Evolutionary conservation across 2,888 invertebrate species (phyloP).

Genomic region (Lomographa bimaculata): DNA sequence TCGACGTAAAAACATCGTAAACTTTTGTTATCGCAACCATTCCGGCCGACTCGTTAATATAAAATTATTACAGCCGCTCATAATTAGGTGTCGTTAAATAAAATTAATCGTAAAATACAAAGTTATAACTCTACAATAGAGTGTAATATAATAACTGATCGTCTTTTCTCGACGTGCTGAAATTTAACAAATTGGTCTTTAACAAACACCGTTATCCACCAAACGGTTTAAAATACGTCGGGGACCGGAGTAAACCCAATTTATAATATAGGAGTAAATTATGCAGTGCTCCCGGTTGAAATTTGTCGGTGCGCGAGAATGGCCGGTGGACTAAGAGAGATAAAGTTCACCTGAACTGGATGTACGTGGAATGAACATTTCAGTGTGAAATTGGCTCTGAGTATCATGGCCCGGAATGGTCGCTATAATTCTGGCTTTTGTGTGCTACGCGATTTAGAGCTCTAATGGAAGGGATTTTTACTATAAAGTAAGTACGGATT

Average conservation of each 20-base stretch:
- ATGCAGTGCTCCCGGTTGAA: conserved; percentile 57
- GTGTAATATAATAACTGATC: conserved; percentile 36
- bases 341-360: conserved; percentile 42
- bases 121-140: conserved; percentile 39
- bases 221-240: conserved; percentile 56
- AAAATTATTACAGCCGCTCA: conserved; percentile 29
- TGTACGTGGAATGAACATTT: conserved; percentile 7
- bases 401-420: conserved; percentile 5
- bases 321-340: conserved; percentile 32
- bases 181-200: conserved; percentile 55
- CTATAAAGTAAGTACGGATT: no score
- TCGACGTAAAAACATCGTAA: conserved; percentile 34
- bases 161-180: conserved; percentile 44
- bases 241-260: conserved; percentile 50
- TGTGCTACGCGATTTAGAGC: no score
- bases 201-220: conserved; percentile 48
- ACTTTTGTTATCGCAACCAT: conserved; percentile 29
- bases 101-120: conserved; percentile 36
- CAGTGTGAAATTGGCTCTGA: conserved; percentile 4
- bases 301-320: conserved; percentile 51
- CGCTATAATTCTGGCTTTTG: no score
- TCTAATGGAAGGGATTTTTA: no score
- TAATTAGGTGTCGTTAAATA: conserved; percentile 36
- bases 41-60: conserved; percentile 32
- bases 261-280: conserved; percentile 64